A percentile compares a stretch with the other conserved stretches of the same genome.
Evolutionary conservation across 2,888 invertebrate genomes (phyloP).

Genomic region (Stenodema calcarata): DNA sequence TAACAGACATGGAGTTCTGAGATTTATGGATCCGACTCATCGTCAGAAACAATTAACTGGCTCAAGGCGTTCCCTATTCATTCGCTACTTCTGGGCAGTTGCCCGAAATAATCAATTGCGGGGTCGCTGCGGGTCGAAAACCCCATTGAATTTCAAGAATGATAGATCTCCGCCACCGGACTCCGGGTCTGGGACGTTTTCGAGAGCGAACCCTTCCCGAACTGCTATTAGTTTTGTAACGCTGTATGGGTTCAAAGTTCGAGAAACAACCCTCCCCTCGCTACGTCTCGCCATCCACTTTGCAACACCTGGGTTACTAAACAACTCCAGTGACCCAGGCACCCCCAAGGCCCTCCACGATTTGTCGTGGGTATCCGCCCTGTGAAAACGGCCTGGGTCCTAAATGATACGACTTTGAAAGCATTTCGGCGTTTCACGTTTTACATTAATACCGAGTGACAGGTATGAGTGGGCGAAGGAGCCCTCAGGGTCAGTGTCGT

Average conservation of each 20-base stretch:
- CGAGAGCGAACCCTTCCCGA: background rate
- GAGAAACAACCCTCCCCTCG: background rate
- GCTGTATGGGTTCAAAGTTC: background rate
- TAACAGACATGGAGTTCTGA: too few relatives aligned
- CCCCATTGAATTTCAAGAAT: too few relatives aligned
- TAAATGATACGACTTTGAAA: background rate
- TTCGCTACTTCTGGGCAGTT: too few relatives aligned
- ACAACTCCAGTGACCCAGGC: slow-evolving; percentile 3
- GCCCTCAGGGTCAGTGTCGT: background rate
- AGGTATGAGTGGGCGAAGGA: background rate
- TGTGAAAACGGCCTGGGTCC: background rate
- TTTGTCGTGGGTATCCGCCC: slow-evolving; percentile 25
- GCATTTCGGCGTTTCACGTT: background rate
- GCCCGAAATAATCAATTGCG: too few relatives aligned
- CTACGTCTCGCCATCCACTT: background rate
- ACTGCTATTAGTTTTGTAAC: background rate
- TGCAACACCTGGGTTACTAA: background rate
- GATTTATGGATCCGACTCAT: too few relatives aligned
- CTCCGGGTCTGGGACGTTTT: background rate
- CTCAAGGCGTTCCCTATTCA: too few relatives aligned
- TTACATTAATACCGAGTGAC: background rate
- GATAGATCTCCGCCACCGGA: too few relatives aligned
- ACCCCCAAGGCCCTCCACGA: slow-evolving; percentile 27
- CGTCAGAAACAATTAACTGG: too few relatives aligned
- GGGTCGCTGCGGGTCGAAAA: too few relatives aligned